These are phyloP conservation scores for Hemistola chrysoprasaria DNA, from an alignment of 2,888 invertebrate species.

Conservation along the genomic window DNA sequence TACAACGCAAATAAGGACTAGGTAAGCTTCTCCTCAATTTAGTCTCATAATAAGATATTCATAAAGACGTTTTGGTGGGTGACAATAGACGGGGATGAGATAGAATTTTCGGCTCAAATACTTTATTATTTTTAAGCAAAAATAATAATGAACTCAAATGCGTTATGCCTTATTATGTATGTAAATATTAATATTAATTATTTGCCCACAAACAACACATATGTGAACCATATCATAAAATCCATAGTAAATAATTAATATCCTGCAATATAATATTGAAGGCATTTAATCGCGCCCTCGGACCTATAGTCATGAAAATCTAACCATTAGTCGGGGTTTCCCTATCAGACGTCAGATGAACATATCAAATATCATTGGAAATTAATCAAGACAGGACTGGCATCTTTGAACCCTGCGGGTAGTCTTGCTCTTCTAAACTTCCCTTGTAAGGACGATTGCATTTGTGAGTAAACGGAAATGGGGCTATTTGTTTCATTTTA, in stretches of 20 bases:
- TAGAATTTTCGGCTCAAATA: conserved; percentile 36
- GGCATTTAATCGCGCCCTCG: conserved; percentile 53
- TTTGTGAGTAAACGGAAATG: conserved; percentile 27
- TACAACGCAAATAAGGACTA: conserved; percentile 68
- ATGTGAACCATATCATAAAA: conserved; percentile 6
- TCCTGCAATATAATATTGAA: conserved; percentile 51
- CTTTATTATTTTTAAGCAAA: conserved; percentile 4
- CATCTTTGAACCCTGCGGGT: conserved; percentile 39
- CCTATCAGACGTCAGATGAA: conserved; percentile 60
- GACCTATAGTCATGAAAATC: conserved; percentile 63
- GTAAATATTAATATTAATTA: no score
- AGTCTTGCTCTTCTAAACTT: conserved; percentile 32
- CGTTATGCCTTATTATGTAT: no score
- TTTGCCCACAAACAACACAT: background rate
- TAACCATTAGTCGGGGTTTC: conserved; percentile 71
- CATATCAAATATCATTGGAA: conserved; percentile 77
- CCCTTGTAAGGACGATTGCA: conserved; percentile 32
- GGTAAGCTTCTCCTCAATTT: conserved; percentile 73
- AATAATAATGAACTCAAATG: no score
- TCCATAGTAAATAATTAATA: conserved; percentile 44
- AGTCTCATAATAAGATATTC: conserved; percentile 74
- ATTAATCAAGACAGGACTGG: conserved; percentile 63
- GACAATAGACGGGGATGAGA: conserved; percentile 56
- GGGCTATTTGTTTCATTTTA: conserved; percentile 28
- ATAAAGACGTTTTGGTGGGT: conserved; percentile 65